Evolutionary conservation across 2,797 vertebrate species (phyloP).

Genomic region (Falco berigora): DNA sequence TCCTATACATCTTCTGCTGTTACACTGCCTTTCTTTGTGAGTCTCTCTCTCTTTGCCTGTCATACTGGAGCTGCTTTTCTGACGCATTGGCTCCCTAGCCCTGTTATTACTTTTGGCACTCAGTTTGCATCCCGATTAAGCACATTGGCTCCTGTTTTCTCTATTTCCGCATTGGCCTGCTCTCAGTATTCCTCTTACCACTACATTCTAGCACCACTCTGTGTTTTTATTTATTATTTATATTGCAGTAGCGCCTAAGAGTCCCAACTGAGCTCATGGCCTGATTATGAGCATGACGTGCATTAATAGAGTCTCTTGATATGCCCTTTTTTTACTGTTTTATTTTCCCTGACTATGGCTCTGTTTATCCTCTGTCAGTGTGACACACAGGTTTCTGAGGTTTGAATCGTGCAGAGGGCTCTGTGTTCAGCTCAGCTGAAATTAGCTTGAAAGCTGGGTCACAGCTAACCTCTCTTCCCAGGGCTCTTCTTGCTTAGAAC

Average conservation of each 20-base stretch:
- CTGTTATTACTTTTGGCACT: conserved; percentile 61
- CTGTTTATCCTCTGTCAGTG: neutral
- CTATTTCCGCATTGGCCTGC: conserved; percentile 27
- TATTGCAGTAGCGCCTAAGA: conserved; percentile 16
- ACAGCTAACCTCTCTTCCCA: neutral
- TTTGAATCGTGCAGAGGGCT: neutral
- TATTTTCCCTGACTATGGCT: neutral
- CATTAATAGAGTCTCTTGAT: neutral
- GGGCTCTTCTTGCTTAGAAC: neutral
- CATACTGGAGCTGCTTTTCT: conserved; percentile 46
- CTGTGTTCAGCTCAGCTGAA: neutral
- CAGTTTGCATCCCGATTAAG: conserved; percentile 49
- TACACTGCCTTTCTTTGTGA: conserved; percentile 58
- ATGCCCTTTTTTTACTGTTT: neutral
- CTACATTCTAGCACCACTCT: conserved; percentile 10
- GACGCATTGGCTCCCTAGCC: conserved; percentile 34
- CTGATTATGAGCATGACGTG: neutral
- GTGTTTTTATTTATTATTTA: conserved; percentile 58
- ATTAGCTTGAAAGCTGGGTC: neutral
- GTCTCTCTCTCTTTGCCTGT: conserved; percentile 15
- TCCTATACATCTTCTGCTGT: conserved; percentile 31
- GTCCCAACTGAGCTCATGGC: conserved; percentile 13
- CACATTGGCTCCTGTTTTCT: conserved; percentile 41
- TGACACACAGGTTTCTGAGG: neutral
- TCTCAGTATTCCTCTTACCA: conserved; percentile 37